phyloP scores from a whole-genome alignment of 1,140 invertebrate genomes.

The Nephila pilipes region DNA sequence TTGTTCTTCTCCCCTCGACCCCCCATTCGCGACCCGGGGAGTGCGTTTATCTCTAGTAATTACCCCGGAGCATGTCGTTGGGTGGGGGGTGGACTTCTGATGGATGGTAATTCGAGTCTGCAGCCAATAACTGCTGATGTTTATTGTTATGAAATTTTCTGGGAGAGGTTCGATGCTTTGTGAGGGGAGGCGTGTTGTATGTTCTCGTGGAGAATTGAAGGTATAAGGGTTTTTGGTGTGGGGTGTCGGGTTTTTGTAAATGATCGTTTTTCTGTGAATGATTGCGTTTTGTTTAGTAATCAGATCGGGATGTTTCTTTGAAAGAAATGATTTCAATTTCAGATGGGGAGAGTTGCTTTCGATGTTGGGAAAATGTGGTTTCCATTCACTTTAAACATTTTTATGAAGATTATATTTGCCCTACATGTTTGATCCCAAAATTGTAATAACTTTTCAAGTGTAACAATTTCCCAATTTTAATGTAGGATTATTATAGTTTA shows the following conservation, averaged over 20 bases:
- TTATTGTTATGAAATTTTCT: conserved; percentile 64
- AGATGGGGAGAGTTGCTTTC: neutral
- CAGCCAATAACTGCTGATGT: conserved; percentile 48
- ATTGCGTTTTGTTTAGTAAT: no score
- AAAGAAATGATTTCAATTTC: neutral
- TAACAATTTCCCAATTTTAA: no score
- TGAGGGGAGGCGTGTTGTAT: neutral
- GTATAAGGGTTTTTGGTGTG: no score
- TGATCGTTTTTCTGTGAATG: no score
- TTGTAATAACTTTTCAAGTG: no score
- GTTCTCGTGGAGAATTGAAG: neutral
- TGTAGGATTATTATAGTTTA: no score
- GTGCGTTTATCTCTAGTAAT: conserved; percentile 65
- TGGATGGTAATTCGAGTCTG: conserved; percentile 62
- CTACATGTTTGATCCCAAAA: no score
- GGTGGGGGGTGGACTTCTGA: neutral
- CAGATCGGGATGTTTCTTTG: no score
- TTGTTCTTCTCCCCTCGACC: conserved; percentile 7
- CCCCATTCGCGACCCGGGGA: conserved; percentile 7
- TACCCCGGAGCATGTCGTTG: conserved; percentile 52
- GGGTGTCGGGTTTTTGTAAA: no score
- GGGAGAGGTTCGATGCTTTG: no score
- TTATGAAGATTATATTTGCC: no score
- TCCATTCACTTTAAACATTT: neutral
- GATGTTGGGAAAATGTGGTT: neutral